Evolutionary conservation across 2,888 invertebrate species (phyloP), one percentile per base, ranked within the genome.

Genomic region (Gibbula magus): DNA sequence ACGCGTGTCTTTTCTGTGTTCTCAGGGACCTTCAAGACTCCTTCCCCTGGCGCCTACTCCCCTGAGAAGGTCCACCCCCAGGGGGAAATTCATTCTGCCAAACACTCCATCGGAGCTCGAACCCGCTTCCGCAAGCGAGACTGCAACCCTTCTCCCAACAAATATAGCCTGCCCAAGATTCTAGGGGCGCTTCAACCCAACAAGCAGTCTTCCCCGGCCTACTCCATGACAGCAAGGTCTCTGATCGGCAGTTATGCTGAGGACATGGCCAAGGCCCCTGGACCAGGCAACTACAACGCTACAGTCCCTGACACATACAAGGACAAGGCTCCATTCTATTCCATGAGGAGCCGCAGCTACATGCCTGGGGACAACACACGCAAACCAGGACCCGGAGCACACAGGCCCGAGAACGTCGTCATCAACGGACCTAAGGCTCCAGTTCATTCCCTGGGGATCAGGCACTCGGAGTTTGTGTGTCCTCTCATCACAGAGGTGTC

Each of bases 381-480:
- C 89, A 96, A 96, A 91, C 97, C 97, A 32, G 98, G 98, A 83
- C 98, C 98, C 81, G 98, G 97, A 88, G 96, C 97, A 83, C 97
- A 98, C 93, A 96, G 96, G 85, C 97, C 98, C n/a, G 98, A 98
- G 95, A 97, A 97, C 95, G 98, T 98, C 93, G 86, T 85, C 80
- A 86, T 87, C 29, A 88, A 85, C 77, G 80, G 79, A 22, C 79
- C 70, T n/a, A 78, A 83, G 16, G 87, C 91, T 16, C 93, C 93
- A 3, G 85, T 87, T 56, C 91, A 90, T 85, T 91, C 91, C 70
- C 92, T 93, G 79, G 93, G 93, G 8, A 91, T 93, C 78, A 89
- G 93, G 39, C 93, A 93, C 85, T 91, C 93, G 13, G 90, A 91
- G 77, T 93, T 90, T 85, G 84, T 89, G 25, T 90, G 89, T 45